Evolutionary conservation across 2,797 vertebrate species (phyloP), one percentile per base, ranked within the genome.

Genomic region (Chelon auratus): DNA sequence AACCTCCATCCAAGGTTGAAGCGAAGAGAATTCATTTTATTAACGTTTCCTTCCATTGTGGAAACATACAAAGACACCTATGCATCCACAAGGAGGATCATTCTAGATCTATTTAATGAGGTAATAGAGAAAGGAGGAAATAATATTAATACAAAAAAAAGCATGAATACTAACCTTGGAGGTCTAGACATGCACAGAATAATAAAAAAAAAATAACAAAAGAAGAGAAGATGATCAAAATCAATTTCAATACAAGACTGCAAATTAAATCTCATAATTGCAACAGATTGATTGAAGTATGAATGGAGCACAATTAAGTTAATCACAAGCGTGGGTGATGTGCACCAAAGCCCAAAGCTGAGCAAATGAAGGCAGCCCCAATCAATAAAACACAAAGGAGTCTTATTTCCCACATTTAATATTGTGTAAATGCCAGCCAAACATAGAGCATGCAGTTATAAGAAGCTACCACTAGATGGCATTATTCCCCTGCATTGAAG

Each of bases 111-210:
- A 24, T 51, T 63, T 47, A 54, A 55, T 45, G n/a, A 73, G 13
- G 24, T 5, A 83, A 79, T 55, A 83, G 87, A 91, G 6, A 8
- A 1, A 9, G 7, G 13, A 40, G 3, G 11, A 40, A 40, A 13
- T 48, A 4, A 89, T 90, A 91, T 84, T 81, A 42, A 45, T 45
- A 6, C 6, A 4, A 30, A 85, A 93, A 94, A 94, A 82, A 92
- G 87, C 75, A 88, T 82, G 86, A 91, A 92, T 95, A 96, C 94
- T 94, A 94, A 96, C 93, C 93, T 95, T 95, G 91, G 93, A 91
- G 93, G 92, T 95, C 94, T 94, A 94, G 93, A 92, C 90, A 95
- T 93, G 92, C 88, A 94, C 90, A 81, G 90, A 95, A 88, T 94
- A 93, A 22, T 22, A 22, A 22, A 22, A 92, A 94, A 86, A 93